Base-by-base conservation (phyloP, 1,140 invertebrate species). In the Caerostris darwini region DNA sequence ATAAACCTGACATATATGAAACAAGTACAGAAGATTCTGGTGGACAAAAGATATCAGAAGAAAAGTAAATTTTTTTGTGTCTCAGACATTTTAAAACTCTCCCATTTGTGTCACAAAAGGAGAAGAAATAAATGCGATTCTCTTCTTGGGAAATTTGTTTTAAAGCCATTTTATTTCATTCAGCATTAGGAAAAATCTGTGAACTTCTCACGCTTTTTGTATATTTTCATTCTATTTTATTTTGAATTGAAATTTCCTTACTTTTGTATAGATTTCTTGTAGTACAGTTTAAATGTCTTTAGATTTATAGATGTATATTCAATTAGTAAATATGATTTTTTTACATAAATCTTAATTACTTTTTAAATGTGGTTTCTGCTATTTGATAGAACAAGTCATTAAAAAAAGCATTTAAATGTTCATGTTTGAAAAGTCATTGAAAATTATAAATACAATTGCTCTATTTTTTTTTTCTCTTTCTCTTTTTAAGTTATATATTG, bases 141-240 rank as follows among this genome's bases (percentile, higher is more conserved):
- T 83, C 81, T 56, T 14, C 53, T 83, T 83, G 7, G n/a, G 57
- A 83, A 19, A 58, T 57, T 57, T 83, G 34, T 83, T 83, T 83
- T 83, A 56, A 58, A 57, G 12, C 7, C 34, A 50, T 50, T 77
- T 77, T 34, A 77, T 77, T 77, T 77, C 71, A 77, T 77, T 77
- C 71, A 77, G 19, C 71, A 77, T 77, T 77, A 77, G 34, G 53
- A 77, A 67, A 50, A 77, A 34, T 34, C 71, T 77, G 34, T 77
- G 71, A 53, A 8, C 53, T 7, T 53, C 12, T 77, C 71, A 77
- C 71, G 53, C 53, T 77, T 8, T 77, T 77, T 77, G 50, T 77
- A 77, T 50, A 77, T 77, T 77, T 77, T 77, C 71, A 77, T 34
- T 77, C 7, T 50, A 77, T 50, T 53, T 67, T 77, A 50, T 7